Evolutionary conservation across 2,797 vertebrate species (phyloP).

Genomic region (Malacoctenus gilli): DNA sequence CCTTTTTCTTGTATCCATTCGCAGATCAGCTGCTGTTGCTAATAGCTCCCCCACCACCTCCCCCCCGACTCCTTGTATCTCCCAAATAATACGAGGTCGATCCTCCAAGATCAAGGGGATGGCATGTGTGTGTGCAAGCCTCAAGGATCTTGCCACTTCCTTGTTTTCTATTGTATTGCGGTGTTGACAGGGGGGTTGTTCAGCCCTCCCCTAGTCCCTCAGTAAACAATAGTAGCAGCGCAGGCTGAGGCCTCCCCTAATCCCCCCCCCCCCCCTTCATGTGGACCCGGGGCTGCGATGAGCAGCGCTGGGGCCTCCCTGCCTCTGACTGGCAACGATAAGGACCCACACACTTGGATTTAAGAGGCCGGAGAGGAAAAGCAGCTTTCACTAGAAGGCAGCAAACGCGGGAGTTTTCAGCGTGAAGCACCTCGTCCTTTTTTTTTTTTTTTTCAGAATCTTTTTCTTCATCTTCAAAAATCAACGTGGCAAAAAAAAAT

Average conservation of each 20-base stretch:
- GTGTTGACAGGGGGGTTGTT: constrained; percentile 75
- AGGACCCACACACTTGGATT: constrained; percentile 63
- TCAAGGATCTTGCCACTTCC: constrained; percentile 71
- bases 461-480: too few relatives aligned
- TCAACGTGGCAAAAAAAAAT: too few relatives aligned
- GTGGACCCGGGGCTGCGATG: constrained; percentile 67
- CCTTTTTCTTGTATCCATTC: constrained; percentile 37
- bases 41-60: constrained; percentile 25
- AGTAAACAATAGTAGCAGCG: constrained; percentile 77
- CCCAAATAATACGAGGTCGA: constrained; percentile 52
- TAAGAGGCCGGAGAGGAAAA: constrained; percentile 72
- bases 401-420: too few relatives aligned
- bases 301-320: constrained; percentile 55
- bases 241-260: constrained; percentile 74
- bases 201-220: constrained; percentile 69
- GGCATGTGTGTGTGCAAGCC: constrained; percentile 59
- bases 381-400: constrained; percentile 68
- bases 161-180: constrained; percentile 73
- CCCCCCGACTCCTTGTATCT: constrained; percentile 20
- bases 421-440: constrained; percentile 13
- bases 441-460: background rate
- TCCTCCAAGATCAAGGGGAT: constrained; percentile 70
- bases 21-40: constrained; percentile 40
- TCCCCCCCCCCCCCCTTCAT: constrained; percentile 52
- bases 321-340: constrained; percentile 78